Conservation (phyloP, 2,797 vertebrate genomes). For the Sebastes matsubarae region DNA sequence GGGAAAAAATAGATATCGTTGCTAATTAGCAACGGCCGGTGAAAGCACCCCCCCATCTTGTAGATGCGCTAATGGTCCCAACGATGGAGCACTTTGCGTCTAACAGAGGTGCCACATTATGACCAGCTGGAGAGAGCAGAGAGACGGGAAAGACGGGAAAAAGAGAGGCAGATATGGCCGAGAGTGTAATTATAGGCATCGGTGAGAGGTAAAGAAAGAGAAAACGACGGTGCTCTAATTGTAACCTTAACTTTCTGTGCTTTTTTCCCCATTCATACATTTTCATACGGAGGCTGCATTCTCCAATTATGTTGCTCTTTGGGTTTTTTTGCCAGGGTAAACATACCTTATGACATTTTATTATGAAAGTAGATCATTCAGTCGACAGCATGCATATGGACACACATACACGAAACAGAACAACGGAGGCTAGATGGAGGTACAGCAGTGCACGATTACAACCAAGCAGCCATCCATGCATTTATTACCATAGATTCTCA, state of each 20-base stretch:
- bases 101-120: constrained; percentile 58
- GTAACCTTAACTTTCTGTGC: not conserved
- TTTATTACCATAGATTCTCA: constrained; percentile 63
- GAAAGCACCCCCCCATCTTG: constrained; percentile 6
- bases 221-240: not conserved
- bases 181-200: constrained; percentile 42
- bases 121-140: constrained; percentile 35
- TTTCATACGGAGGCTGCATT: not conserved
- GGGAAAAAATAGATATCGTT: not conserved
- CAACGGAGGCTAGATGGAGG: not conserved
- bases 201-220: constrained; percentile 29
- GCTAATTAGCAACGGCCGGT: not conserved
- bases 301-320: not conserved
- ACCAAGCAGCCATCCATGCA: constrained; percentile 41
- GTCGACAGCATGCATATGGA: not conserved
- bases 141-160: constrained; percentile 2
- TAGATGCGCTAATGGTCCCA: constrained; percentile 52
- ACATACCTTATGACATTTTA: not conserved
- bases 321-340: not conserved
- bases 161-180: constrained; percentile 19
- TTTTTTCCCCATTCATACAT: not conserved
- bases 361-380: not conserved
- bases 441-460: constrained; percentile 29
- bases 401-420: not conserved
- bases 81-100: constrained; percentile 60